phyloP scores from a whole-genome alignment of 2,113 vertebrate species.

The Nerophis ophidion region DNA sequence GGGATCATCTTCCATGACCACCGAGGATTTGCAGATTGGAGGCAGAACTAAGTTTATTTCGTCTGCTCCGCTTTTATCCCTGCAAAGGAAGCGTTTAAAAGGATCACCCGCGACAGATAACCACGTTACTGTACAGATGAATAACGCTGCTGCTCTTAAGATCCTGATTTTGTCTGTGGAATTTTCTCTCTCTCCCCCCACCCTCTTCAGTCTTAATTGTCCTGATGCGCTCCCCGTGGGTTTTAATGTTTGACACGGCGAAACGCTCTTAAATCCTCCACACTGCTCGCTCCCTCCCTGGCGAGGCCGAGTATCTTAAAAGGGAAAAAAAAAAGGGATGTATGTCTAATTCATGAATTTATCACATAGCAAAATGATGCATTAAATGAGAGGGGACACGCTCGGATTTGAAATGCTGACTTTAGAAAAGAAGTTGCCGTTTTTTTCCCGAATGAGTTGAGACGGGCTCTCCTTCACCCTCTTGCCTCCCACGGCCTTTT shows the following conservation, averaged over 20 bases:
- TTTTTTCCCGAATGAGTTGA: slow-evolving; percentile 68
- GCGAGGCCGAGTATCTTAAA: slow-evolving; percentile 71
- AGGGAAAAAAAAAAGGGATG: slow-evolving; percentile 65
- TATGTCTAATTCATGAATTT: slow-evolving; percentile 81
- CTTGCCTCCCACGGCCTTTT: slow-evolving; percentile 60
- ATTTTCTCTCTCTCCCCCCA: slow-evolving; percentile 52
- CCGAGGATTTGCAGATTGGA: slow-evolving; percentile 80
- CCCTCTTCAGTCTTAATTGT: slow-evolving; percentile 70
- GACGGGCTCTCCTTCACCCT: slow-evolving; percentile 62
- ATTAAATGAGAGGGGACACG: slow-evolving; percentile 78
- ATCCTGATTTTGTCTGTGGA: slow-evolving; percentile 70
- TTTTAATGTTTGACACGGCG: slow-evolving; percentile 79
- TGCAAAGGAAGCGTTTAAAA: slow-evolving; percentile 79
- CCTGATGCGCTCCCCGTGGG: slow-evolving; percentile 74
- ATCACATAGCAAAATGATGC: slow-evolving; percentile 76
- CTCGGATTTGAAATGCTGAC: slow-evolving; percentile 79
- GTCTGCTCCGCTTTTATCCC: slow-evolving; percentile 76
- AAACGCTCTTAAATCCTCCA: slow-evolving; percentile 77
- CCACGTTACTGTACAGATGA: slow-evolving; percentile 75
- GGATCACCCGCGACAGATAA: slow-evolving; percentile 79
- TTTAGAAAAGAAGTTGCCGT: slow-evolving; percentile 76
- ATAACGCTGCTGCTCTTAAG: slow-evolving; percentile 71
- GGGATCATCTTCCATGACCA: slow-evolving; percentile 82
- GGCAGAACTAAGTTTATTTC: slow-evolving; percentile 81
- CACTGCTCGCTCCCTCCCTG: slow-evolving; percentile 68